phyloP scores from a whole-genome alignment of 2,888 invertebrate species.

The Phengaris arion region DNA sequence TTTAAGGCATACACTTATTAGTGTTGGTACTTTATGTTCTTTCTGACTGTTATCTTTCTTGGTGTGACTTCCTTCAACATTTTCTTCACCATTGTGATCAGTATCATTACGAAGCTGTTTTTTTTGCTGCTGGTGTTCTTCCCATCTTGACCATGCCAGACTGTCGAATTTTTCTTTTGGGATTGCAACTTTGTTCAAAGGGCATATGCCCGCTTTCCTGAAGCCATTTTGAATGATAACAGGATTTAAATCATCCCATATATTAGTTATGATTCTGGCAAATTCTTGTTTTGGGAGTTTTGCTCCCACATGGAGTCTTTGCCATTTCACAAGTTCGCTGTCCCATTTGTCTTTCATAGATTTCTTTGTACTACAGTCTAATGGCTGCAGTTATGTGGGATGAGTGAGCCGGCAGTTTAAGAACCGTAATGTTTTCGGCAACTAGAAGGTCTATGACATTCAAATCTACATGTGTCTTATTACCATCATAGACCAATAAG shows the following conservation, averaged over 20 bases:
- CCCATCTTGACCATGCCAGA: neutral
- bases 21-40: too few species aligned
- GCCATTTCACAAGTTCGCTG: slow-evolving; percentile 40
- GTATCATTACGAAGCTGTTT: neutral
- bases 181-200: slow-evolving; percentile 37
- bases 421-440: neutral
- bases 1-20: too few species aligned
- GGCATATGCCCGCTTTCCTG: slow-evolving; percentile 43
- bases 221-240: slow-evolving; percentile 42
- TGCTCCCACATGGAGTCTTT: slow-evolving; percentile 37
- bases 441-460: neutral
- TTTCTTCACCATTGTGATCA: neutral
- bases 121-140: neutral
- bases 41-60: neutral
- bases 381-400: slow-evolving; percentile 38
- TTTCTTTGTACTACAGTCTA: slow-evolving; percentile 42
- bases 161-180: slow-evolving; percentile 37
- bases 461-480: neutral
- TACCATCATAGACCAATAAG: neutral
- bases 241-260: slow-evolving; percentile 40
- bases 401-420: neutral
- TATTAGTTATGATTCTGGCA: slow-evolving; percentile 38
- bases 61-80: neutral
- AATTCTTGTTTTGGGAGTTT: slow-evolving; percentile 40
- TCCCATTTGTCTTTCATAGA: slow-evolving; percentile 44